Percentiles rank a stretch among this genome's conserved stretches.
phyloP scores from a whole-genome alignment of 2,888 invertebrate species.

The Ischnura elegans region DNA sequence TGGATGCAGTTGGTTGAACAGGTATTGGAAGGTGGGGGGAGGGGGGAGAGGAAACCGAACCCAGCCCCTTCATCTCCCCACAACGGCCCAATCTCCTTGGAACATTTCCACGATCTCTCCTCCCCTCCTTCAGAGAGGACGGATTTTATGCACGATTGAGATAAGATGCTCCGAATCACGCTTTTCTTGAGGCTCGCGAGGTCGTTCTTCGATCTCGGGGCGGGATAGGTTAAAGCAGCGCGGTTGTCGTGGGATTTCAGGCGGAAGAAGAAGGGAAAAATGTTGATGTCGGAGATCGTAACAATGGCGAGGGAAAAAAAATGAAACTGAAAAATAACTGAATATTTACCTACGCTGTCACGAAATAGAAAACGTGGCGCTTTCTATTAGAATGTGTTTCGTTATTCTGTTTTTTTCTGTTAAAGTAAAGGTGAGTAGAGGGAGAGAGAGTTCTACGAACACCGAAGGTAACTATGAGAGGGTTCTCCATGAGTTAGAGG shows the following conservation, averaged over 20 bases:
- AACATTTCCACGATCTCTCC: slow-evolving; percentile 15
- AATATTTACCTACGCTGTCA: neutral
- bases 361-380: neutral
- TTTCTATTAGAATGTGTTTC: neutral
- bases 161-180: slow-evolving; percentile 56
- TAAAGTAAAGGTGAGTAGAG: neutral
- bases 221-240: neutral
- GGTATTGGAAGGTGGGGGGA: neutral
- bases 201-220: neutral
- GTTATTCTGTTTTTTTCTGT: neutral
- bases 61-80: neutral
- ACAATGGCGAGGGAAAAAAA: neutral
- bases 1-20: neutral
- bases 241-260: no score
- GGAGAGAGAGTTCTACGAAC: no score
- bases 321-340: slow-evolving; percentile 12
- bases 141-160: slow-evolving; percentile 63
- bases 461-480: no score
- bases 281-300: neutral
- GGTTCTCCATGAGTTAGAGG: no score
- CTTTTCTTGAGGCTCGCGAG: slow-evolving; percentile 15
- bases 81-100: neutral
- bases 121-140: neutral
- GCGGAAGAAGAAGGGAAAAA: neutral
- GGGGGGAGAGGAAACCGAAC: neutral